Evolutionary conservation across 2,888 invertebrate species (phyloP).

Genomic region (Diploptera punctata): DNA sequence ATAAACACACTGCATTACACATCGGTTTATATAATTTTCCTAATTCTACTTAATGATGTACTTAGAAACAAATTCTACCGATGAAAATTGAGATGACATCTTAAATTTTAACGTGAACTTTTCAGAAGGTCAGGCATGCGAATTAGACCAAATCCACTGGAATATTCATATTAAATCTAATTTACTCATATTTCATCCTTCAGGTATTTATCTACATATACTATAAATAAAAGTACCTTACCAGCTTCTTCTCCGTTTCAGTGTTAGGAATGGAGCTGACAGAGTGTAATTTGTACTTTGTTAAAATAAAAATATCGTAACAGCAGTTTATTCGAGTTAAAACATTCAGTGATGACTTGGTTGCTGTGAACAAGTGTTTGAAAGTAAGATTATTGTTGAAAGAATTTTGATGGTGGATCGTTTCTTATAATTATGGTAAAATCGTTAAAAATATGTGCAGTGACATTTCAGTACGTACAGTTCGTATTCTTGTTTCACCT

Average conservation of each 20-base stretch:
- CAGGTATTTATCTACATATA: background rate
- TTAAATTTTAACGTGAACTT: background rate
- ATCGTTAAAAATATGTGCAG: background rate
- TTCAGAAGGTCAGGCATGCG: background rate
- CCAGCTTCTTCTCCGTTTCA: background rate
- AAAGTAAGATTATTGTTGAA: no score
- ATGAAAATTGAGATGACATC: background rate
- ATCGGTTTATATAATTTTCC: no score
- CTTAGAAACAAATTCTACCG: background rate
- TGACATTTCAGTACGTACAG: background rate
- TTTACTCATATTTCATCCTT: background rate
- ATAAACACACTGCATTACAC: no score
- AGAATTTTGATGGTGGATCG: no score
- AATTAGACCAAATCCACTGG: no score
- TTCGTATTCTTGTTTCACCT: background rate
- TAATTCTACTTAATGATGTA: background rate
- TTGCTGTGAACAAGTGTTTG: no score
- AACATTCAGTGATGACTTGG: no score
- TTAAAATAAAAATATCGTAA: no score
- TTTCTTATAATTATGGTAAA: no score
- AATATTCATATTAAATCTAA: background rate
- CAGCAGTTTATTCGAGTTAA: no score
- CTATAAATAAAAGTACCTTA: background rate
- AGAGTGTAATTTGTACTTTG: no score
- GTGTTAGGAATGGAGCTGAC: background rate